Conservation (phyloP, 2,888 invertebrate species). For the Lasioglossum leucozonium region DNA sequence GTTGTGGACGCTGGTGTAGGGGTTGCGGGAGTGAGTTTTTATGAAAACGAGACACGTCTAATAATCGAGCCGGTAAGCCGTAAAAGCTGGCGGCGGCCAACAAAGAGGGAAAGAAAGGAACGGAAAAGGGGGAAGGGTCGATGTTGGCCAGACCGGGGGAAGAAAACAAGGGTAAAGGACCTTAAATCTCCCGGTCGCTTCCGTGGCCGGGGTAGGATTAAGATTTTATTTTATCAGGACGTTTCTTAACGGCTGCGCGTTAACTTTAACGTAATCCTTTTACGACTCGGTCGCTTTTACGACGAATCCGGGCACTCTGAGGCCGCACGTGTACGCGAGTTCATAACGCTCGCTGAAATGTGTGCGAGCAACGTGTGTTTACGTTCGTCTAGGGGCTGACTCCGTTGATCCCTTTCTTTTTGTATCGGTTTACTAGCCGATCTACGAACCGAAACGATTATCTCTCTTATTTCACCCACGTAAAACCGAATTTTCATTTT, state of each 20-base stretch:
- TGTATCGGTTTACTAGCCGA: not conserved
- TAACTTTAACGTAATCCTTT: constrained; percentile 78
- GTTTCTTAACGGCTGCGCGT: constrained; percentile 73
- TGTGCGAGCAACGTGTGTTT: not conserved
- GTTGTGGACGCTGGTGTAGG: not conserved
- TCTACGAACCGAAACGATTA: constrained; percentile 3
- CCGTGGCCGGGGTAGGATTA: constrained; percentile 70
- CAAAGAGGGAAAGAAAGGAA: constrained; percentile 29
- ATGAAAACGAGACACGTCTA: constrained; percentile 63
- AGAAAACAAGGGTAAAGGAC: constrained; percentile 59
- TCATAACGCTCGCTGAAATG: constrained; percentile 26
- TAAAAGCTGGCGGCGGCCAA: constrained; percentile 50
- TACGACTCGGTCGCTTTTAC: constrained; percentile 72
- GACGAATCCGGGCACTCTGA: constrained; percentile 70
- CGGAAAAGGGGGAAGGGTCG: not conserved
- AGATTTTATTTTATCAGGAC: constrained; percentile 80
- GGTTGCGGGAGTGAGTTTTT: constrained; percentile 3
- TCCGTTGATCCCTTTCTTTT: not conserved
- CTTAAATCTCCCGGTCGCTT: constrained; percentile 75
- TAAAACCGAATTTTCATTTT: not conserved
- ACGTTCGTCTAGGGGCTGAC: not conserved
- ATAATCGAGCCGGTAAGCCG: constrained; percentile 62
- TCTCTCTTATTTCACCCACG: not conserved
- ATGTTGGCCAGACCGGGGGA: constrained; percentile 28
- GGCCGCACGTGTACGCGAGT: constrained; percentile 27